A percentile compares a stretch with the other conserved stretches of the same genome.
phyloP scores from a whole-genome alignment of 92 coral and sea anemone genomes.

The Zoanthus sociatus region DNA sequence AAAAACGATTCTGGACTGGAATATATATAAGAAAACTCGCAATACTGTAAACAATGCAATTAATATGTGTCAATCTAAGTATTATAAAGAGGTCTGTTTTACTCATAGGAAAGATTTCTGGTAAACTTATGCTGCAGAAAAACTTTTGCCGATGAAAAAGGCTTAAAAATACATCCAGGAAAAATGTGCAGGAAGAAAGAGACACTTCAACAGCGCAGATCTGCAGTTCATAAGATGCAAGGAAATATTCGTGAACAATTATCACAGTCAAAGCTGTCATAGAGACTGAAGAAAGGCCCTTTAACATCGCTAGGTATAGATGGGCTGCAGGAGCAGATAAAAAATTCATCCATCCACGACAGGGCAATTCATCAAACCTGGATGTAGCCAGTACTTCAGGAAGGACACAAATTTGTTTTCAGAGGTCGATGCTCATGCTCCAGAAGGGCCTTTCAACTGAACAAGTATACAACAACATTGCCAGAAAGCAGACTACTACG shows the following conservation, averaged over 20 bases:
- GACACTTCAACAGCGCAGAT: no score
- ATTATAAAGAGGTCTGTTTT: no score
- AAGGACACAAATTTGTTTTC: conserved; percentile 54
- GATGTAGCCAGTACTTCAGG: conserved; percentile 58
- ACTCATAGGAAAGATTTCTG: no score
- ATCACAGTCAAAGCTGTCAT: conserved; percentile 50
- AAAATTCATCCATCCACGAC: conserved; percentile 58
- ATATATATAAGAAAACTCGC: no score
- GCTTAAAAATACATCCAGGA: no score
- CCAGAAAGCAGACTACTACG: conserved; percentile 48
- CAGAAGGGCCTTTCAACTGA: conserved; percentile 53
- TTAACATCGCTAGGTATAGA: conserved; percentile 49
- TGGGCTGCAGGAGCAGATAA: conserved; percentile 62
- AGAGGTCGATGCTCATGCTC: conserved; percentile 49
- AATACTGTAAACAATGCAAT: no score
- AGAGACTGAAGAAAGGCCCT: conserved; percentile 47
- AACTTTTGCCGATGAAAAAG: no score
- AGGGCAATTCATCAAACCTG: conserved; percentile 62
- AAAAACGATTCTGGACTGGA: no score
- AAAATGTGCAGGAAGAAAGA: no score
- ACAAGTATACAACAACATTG: conserved; percentile 50
- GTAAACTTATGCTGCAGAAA: no score
- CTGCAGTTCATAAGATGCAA: no score
- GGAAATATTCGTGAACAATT: conserved; percentile 47
- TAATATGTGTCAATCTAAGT: no score